Evolutionary conservation across 2,797 vertebrate species (phyloP).

Genomic region (Eutrigla gurnardus): DNA sequence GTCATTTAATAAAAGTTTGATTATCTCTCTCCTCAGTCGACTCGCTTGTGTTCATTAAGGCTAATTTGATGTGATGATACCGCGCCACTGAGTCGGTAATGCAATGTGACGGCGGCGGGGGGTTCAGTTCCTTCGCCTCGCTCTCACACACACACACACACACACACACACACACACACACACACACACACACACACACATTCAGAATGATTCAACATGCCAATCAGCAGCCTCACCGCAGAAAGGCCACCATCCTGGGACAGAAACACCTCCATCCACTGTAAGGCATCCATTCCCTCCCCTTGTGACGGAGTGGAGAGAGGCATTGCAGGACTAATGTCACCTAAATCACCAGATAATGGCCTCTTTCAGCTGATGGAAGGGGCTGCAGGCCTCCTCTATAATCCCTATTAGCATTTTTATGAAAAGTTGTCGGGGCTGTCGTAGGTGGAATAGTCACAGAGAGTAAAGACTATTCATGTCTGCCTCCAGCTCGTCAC

Average conservation of each 20-base stretch:
- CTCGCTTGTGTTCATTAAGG: conserved; percentile 78
- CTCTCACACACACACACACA: conserved; percentile 37
- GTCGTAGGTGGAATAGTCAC: conserved; percentile 34
- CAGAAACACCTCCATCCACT: conserved; percentile 22
- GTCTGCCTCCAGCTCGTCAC: conserved; percentile 25
- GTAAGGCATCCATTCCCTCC: conserved; percentile 53
- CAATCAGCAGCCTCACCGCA: conserved; percentile 61
- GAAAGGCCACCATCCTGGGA: conserved; percentile 22
- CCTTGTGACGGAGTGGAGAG: conserved; percentile 23
- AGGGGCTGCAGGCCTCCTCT: conserved; percentile 43
- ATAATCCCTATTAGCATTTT: conserved; percentile 81
- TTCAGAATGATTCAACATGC: conserved; percentile 59
- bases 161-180: conserved; percentile 31
- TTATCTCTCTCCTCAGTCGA: conserved; percentile 77
- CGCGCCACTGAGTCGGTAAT: conserved; percentile 67
- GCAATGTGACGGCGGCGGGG: conserved; percentile 67
- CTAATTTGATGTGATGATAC: conserved; percentile 79
- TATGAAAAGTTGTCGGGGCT: conserved; percentile 64
- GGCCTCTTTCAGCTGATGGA: conserved; percentile 51
- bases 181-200: conserved; percentile 11
- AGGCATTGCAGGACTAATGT: conserved; percentile 59
- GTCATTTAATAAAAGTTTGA: conserved; percentile 87
- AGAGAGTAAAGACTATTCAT: conserved; percentile 35
- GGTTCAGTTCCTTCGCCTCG: conserved; percentile 41
- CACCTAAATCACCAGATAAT: conserved; percentile 70